Conservation (phyloP, 2,113 vertebrate species). For the Pleuronectes platessa region DNA sequence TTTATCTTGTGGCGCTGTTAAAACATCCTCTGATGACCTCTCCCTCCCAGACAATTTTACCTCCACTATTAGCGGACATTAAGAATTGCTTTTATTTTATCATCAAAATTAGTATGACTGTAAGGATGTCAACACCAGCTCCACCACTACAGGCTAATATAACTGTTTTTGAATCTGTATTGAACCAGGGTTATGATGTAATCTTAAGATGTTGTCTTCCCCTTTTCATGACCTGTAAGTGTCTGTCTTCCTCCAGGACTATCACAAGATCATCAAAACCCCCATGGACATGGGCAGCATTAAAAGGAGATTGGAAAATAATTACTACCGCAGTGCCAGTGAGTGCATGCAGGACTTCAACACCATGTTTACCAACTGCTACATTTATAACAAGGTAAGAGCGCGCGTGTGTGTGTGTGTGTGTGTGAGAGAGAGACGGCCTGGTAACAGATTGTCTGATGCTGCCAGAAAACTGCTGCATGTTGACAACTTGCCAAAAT, state of each 20-base stretch:
- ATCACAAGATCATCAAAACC: conserved; percentile 95
- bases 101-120: not conserved
- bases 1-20: not conserved
- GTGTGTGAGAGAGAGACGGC: too few species aligned
- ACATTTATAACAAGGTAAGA: conserved; percentile 95
- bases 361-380: conserved; percentile 98
- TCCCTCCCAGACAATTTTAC: not conserved
- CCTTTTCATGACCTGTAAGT: not conserved
- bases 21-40: not conserved
- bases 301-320: conserved; percentile 90
- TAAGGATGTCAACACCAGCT: not conserved
- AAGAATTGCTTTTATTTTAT: too few species aligned
- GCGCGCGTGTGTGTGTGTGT: too few species aligned
- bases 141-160: not conserved
- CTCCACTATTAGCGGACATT: not conserved
- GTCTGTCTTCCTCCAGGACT: conserved; percentile 81
- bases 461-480: too few species aligned
- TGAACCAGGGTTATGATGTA: too few species aligned
- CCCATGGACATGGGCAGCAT: conserved; percentile 98
- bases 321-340: conserved; percentile 89
- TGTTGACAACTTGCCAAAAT: too few species aligned
- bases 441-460: too few species aligned
- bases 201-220: not conserved
- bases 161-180: not conserved
- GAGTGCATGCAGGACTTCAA: conserved; percentile 98